phyloP scores from a whole-genome alignment of 2,797 vertebrate species.

The Chloroceryle amazona region DNA sequence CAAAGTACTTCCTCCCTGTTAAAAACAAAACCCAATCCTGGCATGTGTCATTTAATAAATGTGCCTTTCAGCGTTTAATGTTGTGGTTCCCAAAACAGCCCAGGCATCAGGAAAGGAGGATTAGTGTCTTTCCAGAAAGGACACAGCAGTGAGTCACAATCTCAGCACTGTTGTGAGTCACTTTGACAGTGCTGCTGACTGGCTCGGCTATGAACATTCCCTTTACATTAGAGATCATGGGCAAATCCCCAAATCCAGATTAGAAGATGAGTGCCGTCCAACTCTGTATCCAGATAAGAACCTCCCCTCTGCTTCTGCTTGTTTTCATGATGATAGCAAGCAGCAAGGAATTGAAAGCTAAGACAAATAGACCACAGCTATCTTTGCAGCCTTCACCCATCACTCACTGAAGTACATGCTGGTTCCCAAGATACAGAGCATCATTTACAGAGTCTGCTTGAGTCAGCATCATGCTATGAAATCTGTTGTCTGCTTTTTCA shows the following conservation, averaged over 20 bases:
- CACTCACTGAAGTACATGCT: neutral
- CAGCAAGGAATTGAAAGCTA: neutral
- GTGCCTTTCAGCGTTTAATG: constrained; percentile 24
- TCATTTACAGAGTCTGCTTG: neutral
- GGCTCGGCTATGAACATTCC: neutral
- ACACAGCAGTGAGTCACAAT: constrained; percentile 60
- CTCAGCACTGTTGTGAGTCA: constrained; percentile 59
- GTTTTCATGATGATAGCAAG: neutral
- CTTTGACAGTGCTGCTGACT: neutral
- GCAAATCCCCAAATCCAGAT: constrained; percentile 13
- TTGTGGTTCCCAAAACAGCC: constrained; percentile 49
- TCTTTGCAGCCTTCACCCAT: neutral
- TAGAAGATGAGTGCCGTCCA: neutral
- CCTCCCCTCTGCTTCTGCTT: neutral
- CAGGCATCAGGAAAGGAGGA: constrained; percentile 65
- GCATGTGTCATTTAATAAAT: constrained; percentile 38
- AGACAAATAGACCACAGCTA: neutral
- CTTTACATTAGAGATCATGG: constrained; percentile 11
- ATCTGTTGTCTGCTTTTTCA: neutral
- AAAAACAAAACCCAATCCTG: constrained; percentile 14
- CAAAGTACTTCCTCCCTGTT: neutral
- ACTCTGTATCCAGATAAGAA: neutral
- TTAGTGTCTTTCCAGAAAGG: constrained; percentile 66
- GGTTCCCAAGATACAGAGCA: neutral
- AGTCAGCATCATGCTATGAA: neutral